Conservation (phyloP, 2,797 vertebrate species). For the Phylloscopus collybita region DNA sequence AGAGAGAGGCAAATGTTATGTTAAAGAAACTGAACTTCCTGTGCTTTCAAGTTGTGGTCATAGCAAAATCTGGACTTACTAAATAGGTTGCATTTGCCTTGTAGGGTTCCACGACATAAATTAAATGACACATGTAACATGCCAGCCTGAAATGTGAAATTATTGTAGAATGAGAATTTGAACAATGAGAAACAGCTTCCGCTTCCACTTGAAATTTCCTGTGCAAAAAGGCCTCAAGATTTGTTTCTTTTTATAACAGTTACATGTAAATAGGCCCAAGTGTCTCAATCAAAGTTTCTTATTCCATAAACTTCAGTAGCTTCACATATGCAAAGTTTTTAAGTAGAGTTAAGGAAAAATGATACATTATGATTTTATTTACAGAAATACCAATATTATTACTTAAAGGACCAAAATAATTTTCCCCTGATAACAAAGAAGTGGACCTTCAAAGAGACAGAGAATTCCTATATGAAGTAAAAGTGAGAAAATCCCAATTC, state of each 20-base stretch:
- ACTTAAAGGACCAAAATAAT: not conserved
- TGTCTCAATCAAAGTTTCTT: slow-evolving; percentile 7
- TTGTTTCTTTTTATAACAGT: slow-evolving; percentile 45
- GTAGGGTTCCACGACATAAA: slow-evolving; percentile 69
- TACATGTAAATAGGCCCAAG: slow-evolving; percentile 14
- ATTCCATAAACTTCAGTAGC: not conserved
- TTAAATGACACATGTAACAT: slow-evolving; percentile 73
- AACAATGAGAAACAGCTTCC: slow-evolving; percentile 78
- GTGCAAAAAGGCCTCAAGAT: slow-evolving; percentile 23
- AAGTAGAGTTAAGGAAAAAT: not conserved
- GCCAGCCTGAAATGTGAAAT: slow-evolving; percentile 67
- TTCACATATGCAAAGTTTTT: not conserved
- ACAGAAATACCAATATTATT: not conserved
- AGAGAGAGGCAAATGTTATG: slow-evolving; percentile 18
- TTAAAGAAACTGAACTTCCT: slow-evolving; percentile 67
- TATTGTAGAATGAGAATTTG: slow-evolving; percentile 67
- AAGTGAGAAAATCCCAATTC: not conserved
- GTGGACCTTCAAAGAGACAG: not conserved
- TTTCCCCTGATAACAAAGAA: slow-evolving; percentile 24
- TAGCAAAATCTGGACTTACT: slow-evolving; percentile 75
- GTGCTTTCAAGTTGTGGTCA: slow-evolving; percentile 61
- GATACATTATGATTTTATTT: not conserved
- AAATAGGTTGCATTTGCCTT: slow-evolving; percentile 65
- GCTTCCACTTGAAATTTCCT: slow-evolving; percentile 64
- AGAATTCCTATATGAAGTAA: not conserved